These are phyloP conservation scores for Lepus americanus DNA, from an alignment of 2,113 vertebrate species.

Conservation along the genomic window DNA sequence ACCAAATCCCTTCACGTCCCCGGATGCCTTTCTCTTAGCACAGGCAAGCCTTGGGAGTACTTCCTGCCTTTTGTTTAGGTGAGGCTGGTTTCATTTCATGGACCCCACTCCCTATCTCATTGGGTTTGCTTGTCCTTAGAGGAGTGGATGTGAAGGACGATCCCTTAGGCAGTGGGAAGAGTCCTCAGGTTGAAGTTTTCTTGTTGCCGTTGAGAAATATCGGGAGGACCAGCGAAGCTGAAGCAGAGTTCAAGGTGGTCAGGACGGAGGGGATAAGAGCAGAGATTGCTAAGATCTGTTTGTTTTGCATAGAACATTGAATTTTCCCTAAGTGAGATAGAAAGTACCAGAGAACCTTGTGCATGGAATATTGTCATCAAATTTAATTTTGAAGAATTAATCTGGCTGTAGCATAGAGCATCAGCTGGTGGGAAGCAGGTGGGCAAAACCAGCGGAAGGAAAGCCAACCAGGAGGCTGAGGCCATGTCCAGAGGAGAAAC, in stretches of 20 bases:
- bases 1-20: no score
- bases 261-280: background rate
- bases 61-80: background rate
- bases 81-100: background rate
- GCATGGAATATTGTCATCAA: background rate
- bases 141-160: background rate
- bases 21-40: background rate
- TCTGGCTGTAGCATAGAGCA: background rate
- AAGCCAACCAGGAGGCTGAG: background rate
- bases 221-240: background rate
- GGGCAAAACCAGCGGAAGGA: background rate
- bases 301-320: background rate
- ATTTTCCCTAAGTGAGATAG: background rate
- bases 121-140: background rate
- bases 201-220: background rate
- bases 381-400: background rate
- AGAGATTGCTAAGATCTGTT: fast-evolving
- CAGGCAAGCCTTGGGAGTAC: background rate
- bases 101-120: no score
- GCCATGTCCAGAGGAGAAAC: background rate
- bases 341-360: background rate
- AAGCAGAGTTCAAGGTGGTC: background rate
- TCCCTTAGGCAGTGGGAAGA: background rate
- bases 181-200: background rate
- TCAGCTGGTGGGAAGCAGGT: background rate